Percentiles rank a stretch among this genome's conserved stretches.
phyloP scores from a whole-genome alignment of 2,113 vertebrate genomes.

The Lethenteron reissneri region DNA sequence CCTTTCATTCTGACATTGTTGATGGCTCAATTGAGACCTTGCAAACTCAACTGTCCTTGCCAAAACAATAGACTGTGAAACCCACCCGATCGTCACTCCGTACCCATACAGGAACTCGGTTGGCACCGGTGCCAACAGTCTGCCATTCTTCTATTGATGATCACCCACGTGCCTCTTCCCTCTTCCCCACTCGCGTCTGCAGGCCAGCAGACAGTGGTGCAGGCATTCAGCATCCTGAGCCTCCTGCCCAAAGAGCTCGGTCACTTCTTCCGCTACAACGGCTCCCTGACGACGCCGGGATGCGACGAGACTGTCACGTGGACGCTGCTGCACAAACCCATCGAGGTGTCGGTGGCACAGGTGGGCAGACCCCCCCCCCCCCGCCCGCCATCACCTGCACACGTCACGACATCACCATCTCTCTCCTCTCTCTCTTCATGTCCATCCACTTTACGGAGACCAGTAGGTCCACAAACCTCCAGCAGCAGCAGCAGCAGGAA shows the following conservation, averaged over 20 bases:
- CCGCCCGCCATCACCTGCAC: rapidly evolving
- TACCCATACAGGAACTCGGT: no score
- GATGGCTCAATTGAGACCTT: no score
- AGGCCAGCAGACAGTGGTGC: neutral
- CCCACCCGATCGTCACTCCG: no score
- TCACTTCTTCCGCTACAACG: constrained; percentile 39
- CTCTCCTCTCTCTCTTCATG: neutral
- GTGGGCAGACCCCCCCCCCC: constrained; percentile 14
- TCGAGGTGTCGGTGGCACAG: constrained; percentile 33
- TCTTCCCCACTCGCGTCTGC: neutral
- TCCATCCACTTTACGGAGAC: no score
- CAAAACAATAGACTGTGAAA: no score
- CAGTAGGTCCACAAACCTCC: no score
- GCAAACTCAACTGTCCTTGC: no score
- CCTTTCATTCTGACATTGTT: no score
- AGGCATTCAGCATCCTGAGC: neutral
- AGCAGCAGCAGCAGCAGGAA: no score
- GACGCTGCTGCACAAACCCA: constrained; percentile 49
- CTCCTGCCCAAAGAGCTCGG: constrained; percentile 36
- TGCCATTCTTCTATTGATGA: no score
- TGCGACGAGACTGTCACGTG: constrained; percentile 47
- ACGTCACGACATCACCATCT: neutral
- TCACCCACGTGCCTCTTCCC: no score
- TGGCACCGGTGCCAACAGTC: no score
- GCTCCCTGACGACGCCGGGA: constrained; percentile 52